These are phyloP conservation scores for Branchellion lobata DNA, from an alignment of 2,888 invertebrate genomes.

Conservation along the genomic window DNA sequence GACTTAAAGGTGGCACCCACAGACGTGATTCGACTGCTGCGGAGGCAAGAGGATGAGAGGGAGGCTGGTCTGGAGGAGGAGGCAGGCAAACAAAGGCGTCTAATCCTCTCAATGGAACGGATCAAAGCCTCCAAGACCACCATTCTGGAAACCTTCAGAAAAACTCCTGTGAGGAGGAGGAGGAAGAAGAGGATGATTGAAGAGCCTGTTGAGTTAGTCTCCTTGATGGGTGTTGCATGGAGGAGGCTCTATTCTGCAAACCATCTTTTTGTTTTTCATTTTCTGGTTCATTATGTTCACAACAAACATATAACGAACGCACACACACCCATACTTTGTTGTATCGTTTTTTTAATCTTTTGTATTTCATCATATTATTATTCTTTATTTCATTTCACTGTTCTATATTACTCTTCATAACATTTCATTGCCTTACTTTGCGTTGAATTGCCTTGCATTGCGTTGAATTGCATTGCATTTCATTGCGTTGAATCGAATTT, in stretches of 20 bases:
- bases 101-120: background rate
- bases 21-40: background rate
- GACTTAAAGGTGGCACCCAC: background rate
- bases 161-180: background rate
- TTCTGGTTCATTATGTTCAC: background rate
- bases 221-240: background rate
- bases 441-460: too few relatives aligned
- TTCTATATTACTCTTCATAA: too few relatives aligned
- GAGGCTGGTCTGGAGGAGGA: background rate
- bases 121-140: background rate
- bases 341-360: background rate
- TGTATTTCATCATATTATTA: background rate
- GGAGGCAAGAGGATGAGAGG: slow-evolving; percentile 20
- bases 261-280: background rate
- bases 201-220: slow-evolving; percentile 14
- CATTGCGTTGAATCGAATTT: too few relatives aligned
- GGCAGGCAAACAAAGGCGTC: background rate
- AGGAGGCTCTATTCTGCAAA: background rate
- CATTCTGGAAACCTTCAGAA: background rate
- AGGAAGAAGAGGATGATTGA: slow-evolving; percentile 14
- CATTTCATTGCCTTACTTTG: too few relatives aligned
- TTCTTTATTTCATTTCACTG: too few relatives aligned
- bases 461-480: too few relatives aligned
- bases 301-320: too few relatives aligned
- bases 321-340: background rate